A percentile compares a stretch with the other conserved stretches of the same genome.
These are phyloP conservation scores for Vimba vimba DNA, from an alignment of 2,113 vertebrate species.

Conservation along the genomic window DNA sequence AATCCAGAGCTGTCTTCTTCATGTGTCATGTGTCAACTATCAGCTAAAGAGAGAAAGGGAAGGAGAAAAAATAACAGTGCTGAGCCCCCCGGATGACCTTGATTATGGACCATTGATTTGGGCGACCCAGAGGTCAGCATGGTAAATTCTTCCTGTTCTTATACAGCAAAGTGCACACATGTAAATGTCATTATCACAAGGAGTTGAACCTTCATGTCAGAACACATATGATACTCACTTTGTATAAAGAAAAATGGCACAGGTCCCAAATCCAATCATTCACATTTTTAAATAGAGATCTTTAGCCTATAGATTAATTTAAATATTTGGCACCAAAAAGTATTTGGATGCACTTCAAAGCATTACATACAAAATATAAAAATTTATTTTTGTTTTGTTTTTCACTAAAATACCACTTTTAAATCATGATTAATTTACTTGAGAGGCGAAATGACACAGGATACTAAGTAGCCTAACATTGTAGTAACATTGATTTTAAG, in stretches of 20 bases:
- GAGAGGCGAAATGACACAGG: no score
- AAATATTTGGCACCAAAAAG: not conserved
- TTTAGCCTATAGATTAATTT: not conserved
- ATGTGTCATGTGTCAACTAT: not conserved
- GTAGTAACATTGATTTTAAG: no score
- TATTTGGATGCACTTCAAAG: not conserved
- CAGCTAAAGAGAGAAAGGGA: constrained; percentile 26
- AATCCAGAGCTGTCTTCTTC: constrained; percentile 1
- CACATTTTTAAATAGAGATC: not conserved
- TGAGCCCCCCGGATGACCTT: constrained; percentile 29
- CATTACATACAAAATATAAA: not conserved
- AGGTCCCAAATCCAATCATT: not conserved
- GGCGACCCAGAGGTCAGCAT: constrained; percentile 9
- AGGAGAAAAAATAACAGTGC: constrained; percentile 6
- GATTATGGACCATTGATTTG: constrained; percentile 35
- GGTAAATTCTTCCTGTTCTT: constrained; percentile 32
- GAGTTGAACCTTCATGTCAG: not conserved
- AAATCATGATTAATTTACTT: no score
- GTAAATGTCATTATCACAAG: constrained; percentile 24
- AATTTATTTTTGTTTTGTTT: no score
- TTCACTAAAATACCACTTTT: no score
- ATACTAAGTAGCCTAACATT: no score
- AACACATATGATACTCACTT: not conserved
- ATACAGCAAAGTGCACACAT: not conserved
- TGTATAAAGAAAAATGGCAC: not conserved